phyloP scores from a whole-genome alignment of 2,113 vertebrate genomes.

The Mionectes macconnelli region DNA sequence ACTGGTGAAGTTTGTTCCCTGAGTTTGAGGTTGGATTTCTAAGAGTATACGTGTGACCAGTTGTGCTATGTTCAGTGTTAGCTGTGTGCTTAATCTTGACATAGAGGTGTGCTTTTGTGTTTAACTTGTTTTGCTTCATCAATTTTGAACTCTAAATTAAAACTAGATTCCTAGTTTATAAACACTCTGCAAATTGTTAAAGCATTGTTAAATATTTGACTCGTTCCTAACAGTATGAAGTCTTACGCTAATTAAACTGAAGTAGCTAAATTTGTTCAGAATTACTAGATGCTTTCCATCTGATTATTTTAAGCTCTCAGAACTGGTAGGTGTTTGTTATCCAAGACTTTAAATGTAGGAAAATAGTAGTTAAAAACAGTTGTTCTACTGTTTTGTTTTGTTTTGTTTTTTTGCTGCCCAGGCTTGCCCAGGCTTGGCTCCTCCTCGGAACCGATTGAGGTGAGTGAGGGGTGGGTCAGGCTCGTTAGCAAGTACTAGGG shows the following conservation, averaged over 20 bases:
- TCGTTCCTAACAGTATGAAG: not conserved
- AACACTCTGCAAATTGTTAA: not conserved
- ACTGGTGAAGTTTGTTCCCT: not conserved
- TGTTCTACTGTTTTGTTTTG: too few relatives aligned
- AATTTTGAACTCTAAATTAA: not conserved
- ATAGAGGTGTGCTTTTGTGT: not conserved
- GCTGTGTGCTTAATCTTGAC: not conserved
- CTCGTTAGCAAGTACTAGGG: too few relatives aligned
- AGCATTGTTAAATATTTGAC: not conserved
- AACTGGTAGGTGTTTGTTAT: not conserved
- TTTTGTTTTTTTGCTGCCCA: too few relatives aligned
- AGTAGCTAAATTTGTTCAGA: not conserved
- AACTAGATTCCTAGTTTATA: not conserved
- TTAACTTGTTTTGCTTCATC: not conserved
- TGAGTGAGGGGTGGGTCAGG: too few relatives aligned
- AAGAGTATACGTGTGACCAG: fast-evolving
- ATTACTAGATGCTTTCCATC: not conserved
- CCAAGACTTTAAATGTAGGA: not conserved
- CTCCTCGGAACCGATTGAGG: too few relatives aligned
- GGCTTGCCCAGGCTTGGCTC: too few relatives aligned
- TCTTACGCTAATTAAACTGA: not conserved
- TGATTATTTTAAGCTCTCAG: not conserved
- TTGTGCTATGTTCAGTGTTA: not conserved
- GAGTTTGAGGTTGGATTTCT: not conserved
- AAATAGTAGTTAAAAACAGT: not conserved